phyloP scores from a whole-genome alignment of 2,797 vertebrate species.

The Sitta carolinensis region DNA sequence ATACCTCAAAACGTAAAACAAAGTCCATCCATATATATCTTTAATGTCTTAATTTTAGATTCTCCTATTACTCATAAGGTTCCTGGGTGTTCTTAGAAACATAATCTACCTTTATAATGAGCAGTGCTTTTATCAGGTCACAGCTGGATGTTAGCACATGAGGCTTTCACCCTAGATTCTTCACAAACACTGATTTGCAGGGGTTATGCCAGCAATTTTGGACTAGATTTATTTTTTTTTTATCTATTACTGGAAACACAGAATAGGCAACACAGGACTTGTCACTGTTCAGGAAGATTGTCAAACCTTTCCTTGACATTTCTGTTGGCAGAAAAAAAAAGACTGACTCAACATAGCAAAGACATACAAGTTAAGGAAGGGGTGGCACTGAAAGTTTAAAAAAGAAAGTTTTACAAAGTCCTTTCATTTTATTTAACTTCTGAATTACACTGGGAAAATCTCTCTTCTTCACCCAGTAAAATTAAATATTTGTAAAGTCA shows the following conservation, averaged over 20 bases:
- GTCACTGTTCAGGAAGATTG: not conserved
- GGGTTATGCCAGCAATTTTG: conserved; percentile 18
- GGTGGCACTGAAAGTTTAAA: not conserved
- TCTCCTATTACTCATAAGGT: not conserved
- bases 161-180: conserved; percentile 22
- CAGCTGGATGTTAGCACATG: conserved; percentile 35
- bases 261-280: not conserved
- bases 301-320: not conserved
- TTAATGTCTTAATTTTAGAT: not conserved
- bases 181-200: conserved; percentile 6
- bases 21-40: not conserved
- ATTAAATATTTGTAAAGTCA: not conserved
- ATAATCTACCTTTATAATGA: conserved; percentile 35
- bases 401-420: not conserved
- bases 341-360: not conserved
- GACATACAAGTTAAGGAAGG: not conserved
- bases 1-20: conserved; percentile 14
- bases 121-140: conserved; percentile 36
- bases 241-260: not conserved
- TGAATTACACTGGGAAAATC: not conserved
- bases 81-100: conserved; percentile 28
- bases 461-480: not conserved
- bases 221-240: not conserved
- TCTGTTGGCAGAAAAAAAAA: not conserved
- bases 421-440: not conserved